phyloP scores from a whole-genome alignment of 2,113 vertebrate genomes.

The Engraulis encrasicolus region DNA sequence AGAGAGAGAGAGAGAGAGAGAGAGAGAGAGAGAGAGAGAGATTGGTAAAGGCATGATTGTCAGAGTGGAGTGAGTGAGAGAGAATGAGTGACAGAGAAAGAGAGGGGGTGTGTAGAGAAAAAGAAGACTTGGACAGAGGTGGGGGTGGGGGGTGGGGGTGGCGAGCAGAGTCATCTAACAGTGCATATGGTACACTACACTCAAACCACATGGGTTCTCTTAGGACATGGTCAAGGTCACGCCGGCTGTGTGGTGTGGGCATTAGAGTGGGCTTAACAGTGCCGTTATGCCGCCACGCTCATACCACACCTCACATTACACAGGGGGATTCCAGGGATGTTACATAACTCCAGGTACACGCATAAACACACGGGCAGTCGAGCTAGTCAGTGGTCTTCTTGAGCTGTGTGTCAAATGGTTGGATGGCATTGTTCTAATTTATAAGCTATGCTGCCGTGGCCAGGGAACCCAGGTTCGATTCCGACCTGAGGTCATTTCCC shows the following conservation, averaged over 20 bases:
- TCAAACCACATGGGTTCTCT: background rate
- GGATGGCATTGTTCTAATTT: background rate
- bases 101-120: background rate
- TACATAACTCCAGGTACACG: background rate
- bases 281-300: background rate
- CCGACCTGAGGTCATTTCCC: too few species aligned
- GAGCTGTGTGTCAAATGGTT: background rate
- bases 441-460: background rate
- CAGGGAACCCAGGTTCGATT: too few species aligned
- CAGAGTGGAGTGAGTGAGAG: background rate
- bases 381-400: background rate
- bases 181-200: background rate
- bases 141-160: too few species aligned
- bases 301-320: conserved; percentile 2
- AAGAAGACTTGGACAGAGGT: too few species aligned
- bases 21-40: background rate
- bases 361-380: background rate
- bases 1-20: background rate
- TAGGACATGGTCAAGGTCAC: conserved; percentile 25
- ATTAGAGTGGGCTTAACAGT: conserved; percentile 5
- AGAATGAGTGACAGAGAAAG: background rate
- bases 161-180: background rate
- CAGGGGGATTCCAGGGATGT: background rate
- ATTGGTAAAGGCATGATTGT: too few species aligned
- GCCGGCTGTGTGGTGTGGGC: conserved; percentile 22